These are phyloP conservation scores for Sparus aurata DNA, from an alignment of 2,797 vertebrate genomes.

Conservation along the genomic window DNA sequence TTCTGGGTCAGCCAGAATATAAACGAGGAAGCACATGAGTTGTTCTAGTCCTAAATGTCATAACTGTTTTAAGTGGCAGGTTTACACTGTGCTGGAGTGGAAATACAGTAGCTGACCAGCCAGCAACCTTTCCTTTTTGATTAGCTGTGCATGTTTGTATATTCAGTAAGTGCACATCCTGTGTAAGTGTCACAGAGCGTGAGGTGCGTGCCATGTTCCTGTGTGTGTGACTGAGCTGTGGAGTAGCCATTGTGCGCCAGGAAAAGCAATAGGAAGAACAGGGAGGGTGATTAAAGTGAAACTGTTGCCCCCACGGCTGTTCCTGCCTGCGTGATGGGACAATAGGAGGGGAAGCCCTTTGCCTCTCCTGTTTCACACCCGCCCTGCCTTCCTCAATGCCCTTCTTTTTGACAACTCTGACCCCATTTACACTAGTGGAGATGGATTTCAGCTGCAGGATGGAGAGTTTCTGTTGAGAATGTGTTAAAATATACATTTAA, in stretches of 20 bases:
- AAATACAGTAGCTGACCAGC: slow-evolving; percentile 47
- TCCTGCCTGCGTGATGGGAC: slow-evolving; percentile 62
- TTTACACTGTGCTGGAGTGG: slow-evolving; percentile 24
- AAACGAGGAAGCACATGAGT: slow-evolving; percentile 27
- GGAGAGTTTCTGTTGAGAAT: neutral
- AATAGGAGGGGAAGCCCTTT: slow-evolving; percentile 67
- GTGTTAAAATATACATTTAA: neutral
- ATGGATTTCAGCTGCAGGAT: slow-evolving; percentile 9
- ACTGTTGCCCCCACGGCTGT: slow-evolving; percentile 69
- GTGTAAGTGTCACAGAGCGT: slow-evolving; percentile 9
- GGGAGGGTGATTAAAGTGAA: slow-evolving; percentile 81
- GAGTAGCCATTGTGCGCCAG: slow-evolving; percentile 58
- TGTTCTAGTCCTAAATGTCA: slow-evolving; percentile 36
- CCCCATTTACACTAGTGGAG: slow-evolving; percentile 8
- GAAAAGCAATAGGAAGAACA: slow-evolving; percentile 83
- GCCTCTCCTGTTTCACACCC: slow-evolving; percentile 71
- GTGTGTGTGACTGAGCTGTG: slow-evolving; percentile 41
- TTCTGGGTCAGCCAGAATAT: slow-evolving; percentile 1
- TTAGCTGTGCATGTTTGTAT: slow-evolving; percentile 41
- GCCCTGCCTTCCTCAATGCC: slow-evolving; percentile 34
- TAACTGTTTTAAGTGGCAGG: neutral
- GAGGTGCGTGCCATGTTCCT: slow-evolving; percentile 21
- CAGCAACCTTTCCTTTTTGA: slow-evolving; percentile 43
- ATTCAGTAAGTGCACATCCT: slow-evolving; percentile 30
- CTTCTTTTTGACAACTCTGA: slow-evolving; percentile 30